Evolutionary conservation across 2,113 vertebrate species (phyloP), one percentile per base, ranked within the genome.

Genomic region (Dolichallabes microphthalmus): DNA sequence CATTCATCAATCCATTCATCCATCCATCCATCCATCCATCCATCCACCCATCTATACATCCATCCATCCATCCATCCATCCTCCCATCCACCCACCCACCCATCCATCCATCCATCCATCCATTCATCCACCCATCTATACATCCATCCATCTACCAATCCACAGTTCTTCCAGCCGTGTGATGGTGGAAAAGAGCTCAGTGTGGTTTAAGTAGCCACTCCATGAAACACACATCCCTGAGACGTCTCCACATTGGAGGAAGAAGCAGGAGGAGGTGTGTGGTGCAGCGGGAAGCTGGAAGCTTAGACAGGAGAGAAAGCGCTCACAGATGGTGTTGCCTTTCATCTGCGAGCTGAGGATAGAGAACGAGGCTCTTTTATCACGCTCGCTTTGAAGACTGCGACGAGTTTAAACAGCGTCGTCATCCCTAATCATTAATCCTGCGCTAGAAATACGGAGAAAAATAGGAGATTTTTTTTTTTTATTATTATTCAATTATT

Each of bases 381-480:
- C 79, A 80, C 66, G 12, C 50, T 86, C 35, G 68, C 84, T 89
- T 88, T 88, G 78, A 89, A 88, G 64, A 63, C 78, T 53, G 45
- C 32, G 55, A 55, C 58, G 83, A 63, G 71, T 86, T 75, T 81
- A 63, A 86, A 71, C 75, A 45, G 64, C 17, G 61, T 30, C 52
- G 64, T 63, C 83, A 25, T 74, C 4, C 20, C 75, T 32, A 45
- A 71, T 74, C 69, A 80, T 83, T 87, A 79, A 64, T 52, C 80
- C 45, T 3, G 45, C 13, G n/a, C 14, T 50, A 22, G 39, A 58
- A 73, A 39, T 27, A 27, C 19, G n/a, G 57, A 83, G 19, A 79
- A 63, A 22, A 83, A 68, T 52, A 27, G 60, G 3, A 7, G 19
- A n/a, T 45, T 80, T 19, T 35, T 39, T 6, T 19, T 63, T 63